Evolutionary conservation across 1,140 invertebrate genomes (phyloP).

Genomic region (Zaprionus gabonicus): DNA sequence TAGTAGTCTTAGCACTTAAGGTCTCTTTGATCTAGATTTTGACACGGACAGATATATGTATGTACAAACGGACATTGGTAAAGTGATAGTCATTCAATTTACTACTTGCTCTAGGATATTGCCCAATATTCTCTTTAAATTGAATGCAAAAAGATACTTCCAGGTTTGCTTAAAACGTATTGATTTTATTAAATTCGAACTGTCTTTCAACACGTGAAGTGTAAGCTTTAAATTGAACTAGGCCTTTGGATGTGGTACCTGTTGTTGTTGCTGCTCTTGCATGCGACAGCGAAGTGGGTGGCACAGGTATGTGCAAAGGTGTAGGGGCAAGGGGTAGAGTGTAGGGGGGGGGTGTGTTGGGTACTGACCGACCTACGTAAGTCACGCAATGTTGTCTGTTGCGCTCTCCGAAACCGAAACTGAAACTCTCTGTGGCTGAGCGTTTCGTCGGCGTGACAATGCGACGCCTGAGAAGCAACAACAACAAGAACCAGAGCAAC

Average conservation of each 20-base stretch:
- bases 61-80: no score
- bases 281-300: neutral
- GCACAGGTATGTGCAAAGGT: no score
- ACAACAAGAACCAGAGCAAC: slow-evolving; percentile 37
- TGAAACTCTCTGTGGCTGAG: slow-evolving; percentile 37
- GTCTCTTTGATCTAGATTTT: no score
- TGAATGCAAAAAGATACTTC: neutral
- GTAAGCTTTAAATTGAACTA: slow-evolving; percentile 69
- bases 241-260: slow-evolving; percentile 66
- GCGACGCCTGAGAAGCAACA: slow-evolving; percentile 55
- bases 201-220: slow-evolving; percentile 26
- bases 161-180: slow-evolving; percentile 7
- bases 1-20: no score
- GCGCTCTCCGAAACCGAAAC: slow-evolving; percentile 21
- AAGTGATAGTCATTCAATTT: no score
- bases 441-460: slow-evolving; percentile 71
- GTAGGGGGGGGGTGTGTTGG: neutral
- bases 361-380: slow-evolving; percentile 68
- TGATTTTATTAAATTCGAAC: slow-evolving; percentile 16
- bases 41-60: no score
- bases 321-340: neutral
- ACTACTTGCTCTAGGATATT: no score
- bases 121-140: neutral
- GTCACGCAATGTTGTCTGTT: slow-evolving; percentile 77
- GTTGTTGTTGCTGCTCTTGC: slow-evolving; percentile 11